phyloP scores from a whole-genome alignment of 2,113 vertebrate species.

The Ptychochromis oligacanthus region DNA sequence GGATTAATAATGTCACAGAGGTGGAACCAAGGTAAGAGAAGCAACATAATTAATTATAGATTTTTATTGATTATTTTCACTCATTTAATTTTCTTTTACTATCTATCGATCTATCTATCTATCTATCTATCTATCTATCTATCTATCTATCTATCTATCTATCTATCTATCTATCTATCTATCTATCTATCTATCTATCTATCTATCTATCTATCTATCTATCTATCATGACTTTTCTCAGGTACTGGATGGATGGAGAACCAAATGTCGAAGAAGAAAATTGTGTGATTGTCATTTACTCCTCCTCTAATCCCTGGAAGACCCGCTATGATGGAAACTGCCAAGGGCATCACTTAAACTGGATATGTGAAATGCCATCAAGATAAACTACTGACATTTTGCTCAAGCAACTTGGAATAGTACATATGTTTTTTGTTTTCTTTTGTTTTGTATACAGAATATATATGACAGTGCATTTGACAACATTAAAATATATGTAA shows the following conservation, averaged over 20 bases:
- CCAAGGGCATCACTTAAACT: fast-evolving
- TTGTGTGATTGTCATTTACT: slow-evolving; percentile 17
- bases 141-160: not conserved
- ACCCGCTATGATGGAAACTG: slow-evolving; percentile 15
- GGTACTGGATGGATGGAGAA: slow-evolving; percentile 57
- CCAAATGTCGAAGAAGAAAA: slow-evolving; percentile 28
- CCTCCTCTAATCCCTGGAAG: not conserved
- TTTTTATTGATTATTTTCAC: not conserved
- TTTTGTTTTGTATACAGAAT: not conserved
- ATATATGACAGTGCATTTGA: not conserved
- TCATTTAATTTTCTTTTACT: too few species aligned
- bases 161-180: not conserved
- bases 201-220: not conserved
- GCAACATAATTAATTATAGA: not conserved
- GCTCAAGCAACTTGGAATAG: not conserved
- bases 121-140: not conserved
- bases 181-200: not conserved
- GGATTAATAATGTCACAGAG: slow-evolving; percentile 62
- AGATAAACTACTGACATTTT: not conserved
- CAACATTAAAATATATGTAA: not conserved
- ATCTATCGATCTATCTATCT: too few species aligned
- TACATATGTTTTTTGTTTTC: not conserved
- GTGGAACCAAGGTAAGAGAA: slow-evolving; percentile 27
- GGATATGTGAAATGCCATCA: slow-evolving; percentile 53
- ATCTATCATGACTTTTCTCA: not conserved